phyloP scores from a whole-genome alignment of 2,888 invertebrate species.

The Drosophila mettleri region DNA sequence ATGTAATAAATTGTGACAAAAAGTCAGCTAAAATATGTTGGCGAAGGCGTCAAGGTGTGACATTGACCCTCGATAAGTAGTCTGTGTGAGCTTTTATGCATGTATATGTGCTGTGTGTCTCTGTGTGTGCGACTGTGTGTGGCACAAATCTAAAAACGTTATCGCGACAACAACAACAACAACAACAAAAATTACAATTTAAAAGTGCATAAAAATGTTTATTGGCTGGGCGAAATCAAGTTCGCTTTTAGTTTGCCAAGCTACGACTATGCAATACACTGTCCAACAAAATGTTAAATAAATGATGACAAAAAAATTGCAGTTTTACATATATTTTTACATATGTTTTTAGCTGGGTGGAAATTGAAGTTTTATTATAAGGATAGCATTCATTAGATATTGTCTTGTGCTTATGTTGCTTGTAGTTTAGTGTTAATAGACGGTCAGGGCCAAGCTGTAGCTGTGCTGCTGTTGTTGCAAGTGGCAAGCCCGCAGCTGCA shows the following conservation, averaged over 20 bases:
- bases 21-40: constrained; percentile 62
- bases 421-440: constrained; percentile 51
- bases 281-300: constrained; percentile 12
- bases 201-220: constrained; percentile 74
- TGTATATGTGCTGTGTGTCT: constrained; percentile 23
- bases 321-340: background rate
- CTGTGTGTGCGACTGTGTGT: constrained; percentile 46
- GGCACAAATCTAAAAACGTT: constrained; percentile 64
- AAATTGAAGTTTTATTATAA: background rate
- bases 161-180: constrained; percentile 42
- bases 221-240: constrained; percentile 57
- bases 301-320: background rate
- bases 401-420: background rate
- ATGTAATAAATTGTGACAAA: constrained; percentile 77
- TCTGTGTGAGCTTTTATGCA: constrained; percentile 7
- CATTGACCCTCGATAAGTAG: constrained; percentile 71
- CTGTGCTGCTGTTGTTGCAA: constrained; percentile 65
- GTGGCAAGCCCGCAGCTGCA: constrained; percentile 62
- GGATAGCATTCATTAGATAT: background rate
- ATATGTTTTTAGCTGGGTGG: no score
- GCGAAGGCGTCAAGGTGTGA: constrained; percentile 73
- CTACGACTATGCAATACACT: constrained; percentile 56
- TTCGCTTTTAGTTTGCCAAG: constrained; percentile 58
- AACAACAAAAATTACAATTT: constrained; percentile 63
- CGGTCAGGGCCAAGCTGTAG: constrained; percentile 64